Evolutionary conservation across 2,797 vertebrate species (phyloP).

Genomic region (Galago senegalensis): DNA sequence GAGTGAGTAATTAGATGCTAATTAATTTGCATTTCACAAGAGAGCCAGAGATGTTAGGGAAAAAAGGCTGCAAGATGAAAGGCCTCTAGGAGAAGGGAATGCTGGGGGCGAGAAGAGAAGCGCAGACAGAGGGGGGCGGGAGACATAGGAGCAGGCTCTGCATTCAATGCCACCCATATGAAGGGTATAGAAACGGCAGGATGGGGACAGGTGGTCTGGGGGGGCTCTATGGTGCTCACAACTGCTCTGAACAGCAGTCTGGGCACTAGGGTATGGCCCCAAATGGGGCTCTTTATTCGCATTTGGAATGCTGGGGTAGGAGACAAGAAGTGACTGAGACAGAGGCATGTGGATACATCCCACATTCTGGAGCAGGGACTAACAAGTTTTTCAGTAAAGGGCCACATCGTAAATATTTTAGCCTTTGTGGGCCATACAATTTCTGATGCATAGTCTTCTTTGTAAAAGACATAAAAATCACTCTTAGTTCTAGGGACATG

Average conservation of each 20-base stretch:
- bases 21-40: slow-evolving; percentile 92
- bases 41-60: slow-evolving; percentile 81
- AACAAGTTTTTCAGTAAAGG: not conserved
- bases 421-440: not conserved
- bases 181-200: not conserved
- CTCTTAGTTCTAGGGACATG: too few species aligned
- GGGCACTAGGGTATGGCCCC: too few species aligned
- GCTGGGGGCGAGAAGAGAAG: slow-evolving; percentile 73
- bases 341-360: fast-evolving
- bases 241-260: not conserved
- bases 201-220: not conserved
- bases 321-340: not conserved
- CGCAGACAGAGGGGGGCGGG: slow-evolving; percentile 73
- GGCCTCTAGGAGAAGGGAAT: slow-evolving; percentile 83
- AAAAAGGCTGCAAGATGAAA: slow-evolving; percentile 87
- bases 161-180: fast-evolving
- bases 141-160: slow-evolving; percentile 84
- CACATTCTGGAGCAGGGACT: not conserved
- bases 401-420: not conserved
- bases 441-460: not conserved
- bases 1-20: slow-evolving; percentile 92
- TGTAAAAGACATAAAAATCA: not conserved
- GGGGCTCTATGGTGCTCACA: not conserved
- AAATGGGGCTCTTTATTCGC: not conserved
- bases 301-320: not conserved